These are phyloP conservation scores for Pristionchus exspectatus DNA, from an alignment of 2,888 invertebrate genomes.

Conservation along the genomic window DNA sequence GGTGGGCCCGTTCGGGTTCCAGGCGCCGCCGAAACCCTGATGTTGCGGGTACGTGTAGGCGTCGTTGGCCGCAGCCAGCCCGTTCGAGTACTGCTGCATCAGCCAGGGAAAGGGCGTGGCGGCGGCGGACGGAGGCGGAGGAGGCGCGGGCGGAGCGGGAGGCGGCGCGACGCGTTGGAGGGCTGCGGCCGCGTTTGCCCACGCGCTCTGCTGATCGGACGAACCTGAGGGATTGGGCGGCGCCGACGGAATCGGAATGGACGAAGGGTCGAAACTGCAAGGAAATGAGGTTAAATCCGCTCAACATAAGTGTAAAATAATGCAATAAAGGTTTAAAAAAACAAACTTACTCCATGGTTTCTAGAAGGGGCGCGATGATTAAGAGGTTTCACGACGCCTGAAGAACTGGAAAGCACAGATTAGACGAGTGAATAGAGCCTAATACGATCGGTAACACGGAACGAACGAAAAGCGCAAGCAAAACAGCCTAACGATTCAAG, in stretches of 20 bases:
- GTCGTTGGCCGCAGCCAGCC: constrained; percentile 12
- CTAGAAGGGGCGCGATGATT: not conserved
- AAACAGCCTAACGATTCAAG: not conserved
- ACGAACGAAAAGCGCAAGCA: not conserved
- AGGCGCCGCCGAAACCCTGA: constrained; percentile 8
- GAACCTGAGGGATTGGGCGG: constrained; percentile 31
- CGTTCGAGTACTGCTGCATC: constrained; percentile 49
- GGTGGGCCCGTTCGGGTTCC: constrained; percentile 33
- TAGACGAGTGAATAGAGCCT: not conserved
- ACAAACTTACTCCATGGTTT: constrained; percentile 25
- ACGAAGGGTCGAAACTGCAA: constrained; percentile 50
- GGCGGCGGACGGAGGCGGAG: not conserved
- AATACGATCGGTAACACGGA: not conserved
- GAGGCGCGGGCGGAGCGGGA: not conserved
- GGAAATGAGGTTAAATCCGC: not conserved
- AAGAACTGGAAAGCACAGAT: not conserved
- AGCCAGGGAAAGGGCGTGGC: constrained; percentile 46
- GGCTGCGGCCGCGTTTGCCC: constrained; percentile 43
- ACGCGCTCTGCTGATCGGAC: constrained; percentile 45
- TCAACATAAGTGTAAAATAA: not conserved
- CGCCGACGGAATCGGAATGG: constrained; percentile 41
- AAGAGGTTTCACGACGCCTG: not conserved
- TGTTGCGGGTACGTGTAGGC: constrained; percentile 42
- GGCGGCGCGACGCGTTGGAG: not conserved
- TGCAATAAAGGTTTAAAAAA: not conserved